These are phyloP conservation scores for Eucidaris tribuloides DNA, from an alignment of 35 echinoderm and acorn worm genomes.

Conservation along the genomic window DNA sequence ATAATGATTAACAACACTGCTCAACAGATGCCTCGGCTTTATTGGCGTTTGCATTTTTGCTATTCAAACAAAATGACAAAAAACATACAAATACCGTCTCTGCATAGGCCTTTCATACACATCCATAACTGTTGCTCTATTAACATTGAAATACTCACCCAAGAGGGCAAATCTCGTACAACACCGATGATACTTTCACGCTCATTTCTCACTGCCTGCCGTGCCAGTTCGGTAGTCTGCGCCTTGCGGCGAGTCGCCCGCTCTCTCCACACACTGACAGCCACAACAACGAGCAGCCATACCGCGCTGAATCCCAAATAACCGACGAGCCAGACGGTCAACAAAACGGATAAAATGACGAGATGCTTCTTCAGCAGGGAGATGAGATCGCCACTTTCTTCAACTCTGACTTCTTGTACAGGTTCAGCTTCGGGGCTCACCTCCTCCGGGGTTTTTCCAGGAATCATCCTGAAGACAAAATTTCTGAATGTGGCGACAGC, in stretches of 20 bases:
- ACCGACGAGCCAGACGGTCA: slow-evolving; percentile 61
- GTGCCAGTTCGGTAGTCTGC: slow-evolving; percentile 38
- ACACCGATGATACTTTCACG: slow-evolving; percentile 51
- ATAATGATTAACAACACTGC: neutral
- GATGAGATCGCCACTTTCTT: slow-evolving; percentile 27
- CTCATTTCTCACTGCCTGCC: slow-evolving; percentile 71
- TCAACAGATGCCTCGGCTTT: neutral
- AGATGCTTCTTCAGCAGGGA: slow-evolving; percentile 39
- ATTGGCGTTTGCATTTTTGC: neutral
- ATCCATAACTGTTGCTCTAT: neutral
- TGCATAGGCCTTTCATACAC: neutral
- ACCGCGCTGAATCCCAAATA: slow-evolving; percentile 75
- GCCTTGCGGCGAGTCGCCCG: slow-evolving; percentile 35
- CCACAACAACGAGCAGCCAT: slow-evolving; percentile 61
- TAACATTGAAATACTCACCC: slow-evolving; percentile 50
- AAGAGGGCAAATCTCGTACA: slow-evolving; percentile 73
- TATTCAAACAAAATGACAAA: neutral
- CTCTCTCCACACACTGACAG: slow-evolving; percentile 73
- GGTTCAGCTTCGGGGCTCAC: slow-evolving; percentile 2
- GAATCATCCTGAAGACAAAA: slow-evolving; percentile 20
- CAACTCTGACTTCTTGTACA: neutral
- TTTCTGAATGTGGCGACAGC: slow-evolving; percentile 2
- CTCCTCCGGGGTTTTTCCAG: neutral
- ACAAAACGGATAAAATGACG: slow-evolving; percentile 43
- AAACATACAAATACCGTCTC: neutral